A percentile compares a stretch with the other conserved stretches of the same genome.
These are phyloP conservation scores for Rhopalosiphum padi DNA, from an alignment of 1,140 invertebrate genomes.

Conservation along the genomic window DNA sequence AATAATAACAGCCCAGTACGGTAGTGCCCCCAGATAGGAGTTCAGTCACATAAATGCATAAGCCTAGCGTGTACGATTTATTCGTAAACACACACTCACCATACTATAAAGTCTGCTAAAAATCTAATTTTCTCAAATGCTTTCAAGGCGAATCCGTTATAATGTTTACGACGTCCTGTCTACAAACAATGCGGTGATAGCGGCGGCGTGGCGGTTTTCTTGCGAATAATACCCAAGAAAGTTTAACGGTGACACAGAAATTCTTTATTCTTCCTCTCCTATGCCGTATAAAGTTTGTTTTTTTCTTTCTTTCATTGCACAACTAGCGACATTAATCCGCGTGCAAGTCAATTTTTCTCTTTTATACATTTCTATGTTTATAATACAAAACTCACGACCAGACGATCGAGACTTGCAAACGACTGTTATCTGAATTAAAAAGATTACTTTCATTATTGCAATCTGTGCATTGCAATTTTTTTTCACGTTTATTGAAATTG, in stretches of 20 bases:
- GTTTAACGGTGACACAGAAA: background rate
- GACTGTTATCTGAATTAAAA: background rate
- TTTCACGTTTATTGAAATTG: background rate
- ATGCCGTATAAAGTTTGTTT: background rate
- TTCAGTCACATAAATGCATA: background rate
- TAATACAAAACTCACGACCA: background rate
- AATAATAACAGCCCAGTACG: background rate
- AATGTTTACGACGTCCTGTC: constrained; percentile 43
- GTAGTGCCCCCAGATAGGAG: background rate
- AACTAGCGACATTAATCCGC: background rate
- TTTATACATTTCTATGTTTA: background rate
- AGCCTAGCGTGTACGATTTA: background rate
- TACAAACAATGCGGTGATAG: background rate
- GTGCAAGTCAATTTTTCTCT: background rate
- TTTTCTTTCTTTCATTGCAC: background rate
- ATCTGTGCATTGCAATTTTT: background rate
- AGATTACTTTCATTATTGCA: background rate
- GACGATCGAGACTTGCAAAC: background rate
- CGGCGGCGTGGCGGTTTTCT: background rate
- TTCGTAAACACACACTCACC: background rate
- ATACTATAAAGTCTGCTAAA: constrained; percentile 15
- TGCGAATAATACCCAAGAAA: background rate
- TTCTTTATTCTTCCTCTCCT: background rate
- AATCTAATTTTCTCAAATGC: constrained; percentile 49
- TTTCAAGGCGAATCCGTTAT: constrained; percentile 24